These are phyloP conservation scores for Drosophila ohnishii DNA, from an alignment of 1,140 invertebrate genomes.

Conservation along the genomic window DNA sequence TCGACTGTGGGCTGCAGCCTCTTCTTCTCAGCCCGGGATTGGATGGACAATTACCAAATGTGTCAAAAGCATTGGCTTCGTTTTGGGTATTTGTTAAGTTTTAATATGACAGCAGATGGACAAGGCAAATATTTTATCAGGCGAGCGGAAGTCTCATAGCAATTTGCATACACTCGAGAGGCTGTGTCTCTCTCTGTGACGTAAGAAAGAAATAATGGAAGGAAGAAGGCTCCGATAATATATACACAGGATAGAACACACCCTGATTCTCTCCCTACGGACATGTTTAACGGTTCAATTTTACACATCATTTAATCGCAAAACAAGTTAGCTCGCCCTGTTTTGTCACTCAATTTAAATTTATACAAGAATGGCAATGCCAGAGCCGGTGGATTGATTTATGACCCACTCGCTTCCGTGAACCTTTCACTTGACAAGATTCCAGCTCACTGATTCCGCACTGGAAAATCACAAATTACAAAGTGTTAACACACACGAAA, in stretches of 20 bases:
- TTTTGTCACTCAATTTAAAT: slow-evolving; percentile 80
- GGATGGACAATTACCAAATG: slow-evolving; percentile 72
- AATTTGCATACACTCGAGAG: slow-evolving; percentile 63
- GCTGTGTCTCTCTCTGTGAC: slow-evolving; percentile 2
- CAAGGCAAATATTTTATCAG: slow-evolving; percentile 58
- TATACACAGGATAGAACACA: background rate
- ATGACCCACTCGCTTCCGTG: slow-evolving; percentile 51
- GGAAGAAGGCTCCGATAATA: background rate
- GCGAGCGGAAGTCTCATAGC: slow-evolving; percentile 37
- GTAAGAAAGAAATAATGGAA: slow-evolving; percentile 3
- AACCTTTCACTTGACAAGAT: slow-evolving; percentile 74
- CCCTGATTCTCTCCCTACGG: slow-evolving; percentile 50
- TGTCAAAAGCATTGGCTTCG: slow-evolving; percentile 66
- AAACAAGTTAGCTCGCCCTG: slow-evolving; percentile 67
- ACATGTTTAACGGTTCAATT: slow-evolving; percentile 80
- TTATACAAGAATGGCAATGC: slow-evolving; percentile 52
- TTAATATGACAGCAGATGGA: slow-evolving; percentile 78
- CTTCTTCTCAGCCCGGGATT: background rate
- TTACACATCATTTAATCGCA: slow-evolving; percentile 81
- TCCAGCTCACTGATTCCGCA: slow-evolving; percentile 72
- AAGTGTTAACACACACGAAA: slow-evolving; percentile 79
- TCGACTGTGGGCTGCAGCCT: slow-evolving; percentile 61
- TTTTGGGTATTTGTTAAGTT: slow-evolving; percentile 61
- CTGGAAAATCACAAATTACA: slow-evolving; percentile 76
- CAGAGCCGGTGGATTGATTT: slow-evolving; percentile 66